phyloP scores from a whole-genome alignment of 2,888 invertebrate genomes.

The Eupithecia pulchellata region DNA sequence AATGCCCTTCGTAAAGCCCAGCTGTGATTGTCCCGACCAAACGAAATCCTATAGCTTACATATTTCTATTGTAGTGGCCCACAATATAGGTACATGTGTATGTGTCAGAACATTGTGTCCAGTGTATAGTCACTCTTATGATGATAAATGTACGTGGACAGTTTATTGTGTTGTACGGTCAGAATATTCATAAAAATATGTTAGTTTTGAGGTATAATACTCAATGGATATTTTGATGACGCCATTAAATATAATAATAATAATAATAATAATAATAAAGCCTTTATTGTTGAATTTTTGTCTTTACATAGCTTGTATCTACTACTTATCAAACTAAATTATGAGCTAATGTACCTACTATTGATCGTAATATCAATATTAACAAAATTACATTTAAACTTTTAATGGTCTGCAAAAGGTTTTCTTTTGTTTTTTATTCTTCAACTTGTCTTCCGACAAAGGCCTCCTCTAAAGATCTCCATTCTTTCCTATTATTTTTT shows the following conservation, averaged over 20 bases:
- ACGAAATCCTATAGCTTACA: conserved; percentile 41
- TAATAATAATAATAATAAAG: too few species aligned
- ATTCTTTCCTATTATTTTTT: too few species aligned
- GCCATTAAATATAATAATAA: not conserved
- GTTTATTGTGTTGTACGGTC: conserved; percentile 56
- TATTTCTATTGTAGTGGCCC: conserved; percentile 35
- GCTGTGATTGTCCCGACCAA: conserved; percentile 32
- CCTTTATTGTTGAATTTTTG: too few species aligned
- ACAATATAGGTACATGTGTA: conserved; percentile 44
- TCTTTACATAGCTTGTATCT: too few species aligned
- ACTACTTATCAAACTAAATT: too few species aligned
- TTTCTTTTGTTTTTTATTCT: too few species aligned
- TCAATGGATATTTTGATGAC: not conserved
- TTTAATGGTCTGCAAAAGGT: too few species aligned
- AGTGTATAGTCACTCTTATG: conserved; percentile 70
- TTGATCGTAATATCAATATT: too few species aligned
- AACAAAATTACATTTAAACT: too few species aligned
- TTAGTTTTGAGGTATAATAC: not conserved
- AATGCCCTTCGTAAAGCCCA: conserved; percentile 13
- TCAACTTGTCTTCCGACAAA: too few species aligned
- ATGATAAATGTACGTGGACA: conserved; percentile 78
- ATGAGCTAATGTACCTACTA: too few species aligned
- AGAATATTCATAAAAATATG: conserved; percentile 36
- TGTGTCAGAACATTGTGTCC: conserved; percentile 51
- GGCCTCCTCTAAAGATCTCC: too few species aligned